These are phyloP conservation scores for Onychomys leucogaster DNA, from an alignment of 2,797 vertebrate genomes.

Conservation along the genomic window DNA sequence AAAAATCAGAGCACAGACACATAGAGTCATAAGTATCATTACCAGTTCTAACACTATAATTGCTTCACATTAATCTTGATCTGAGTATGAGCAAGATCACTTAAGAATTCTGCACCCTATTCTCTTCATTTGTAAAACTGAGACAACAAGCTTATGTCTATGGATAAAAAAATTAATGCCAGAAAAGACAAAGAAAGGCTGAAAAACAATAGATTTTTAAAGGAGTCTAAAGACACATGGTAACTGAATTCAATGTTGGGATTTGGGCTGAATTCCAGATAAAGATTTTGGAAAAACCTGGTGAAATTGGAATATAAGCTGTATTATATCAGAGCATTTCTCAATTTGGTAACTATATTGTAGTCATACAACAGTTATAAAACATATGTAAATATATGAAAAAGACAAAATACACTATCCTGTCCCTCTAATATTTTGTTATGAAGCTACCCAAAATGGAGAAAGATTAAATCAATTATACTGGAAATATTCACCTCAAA, in stretches of 20 bases:
- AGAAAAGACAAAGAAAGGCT: background rate
- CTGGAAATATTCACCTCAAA: background rate
- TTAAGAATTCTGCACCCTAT: conserved; percentile 24
- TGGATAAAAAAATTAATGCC: background rate
- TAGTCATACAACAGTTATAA: background rate
- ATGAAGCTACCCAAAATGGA: conserved; percentile 36
- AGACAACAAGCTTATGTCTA: background rate
- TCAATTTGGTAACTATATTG: conserved; percentile 51
- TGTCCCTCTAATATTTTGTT: conserved; percentile 13
- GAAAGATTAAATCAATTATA: conserved; percentile 40
- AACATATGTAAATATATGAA: too few relatives aligned
- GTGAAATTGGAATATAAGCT: conserved; percentile 1
- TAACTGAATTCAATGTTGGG: background rate
- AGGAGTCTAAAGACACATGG: background rate
- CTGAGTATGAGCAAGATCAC: background rate
- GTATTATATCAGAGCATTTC: conserved; percentile 29
- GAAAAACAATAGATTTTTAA: background rate
- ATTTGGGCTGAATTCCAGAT: background rate
- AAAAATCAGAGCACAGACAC: conserved; percentile 15
- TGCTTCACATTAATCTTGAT: background rate
- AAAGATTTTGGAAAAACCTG: background rate
- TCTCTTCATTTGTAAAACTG: background rate
- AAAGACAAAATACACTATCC: background rate
- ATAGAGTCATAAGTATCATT: background rate
- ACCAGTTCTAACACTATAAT: background rate